phyloP scores from a whole-genome alignment of 2,797 vertebrate species.

The Sebastes wilsoni region DNA sequence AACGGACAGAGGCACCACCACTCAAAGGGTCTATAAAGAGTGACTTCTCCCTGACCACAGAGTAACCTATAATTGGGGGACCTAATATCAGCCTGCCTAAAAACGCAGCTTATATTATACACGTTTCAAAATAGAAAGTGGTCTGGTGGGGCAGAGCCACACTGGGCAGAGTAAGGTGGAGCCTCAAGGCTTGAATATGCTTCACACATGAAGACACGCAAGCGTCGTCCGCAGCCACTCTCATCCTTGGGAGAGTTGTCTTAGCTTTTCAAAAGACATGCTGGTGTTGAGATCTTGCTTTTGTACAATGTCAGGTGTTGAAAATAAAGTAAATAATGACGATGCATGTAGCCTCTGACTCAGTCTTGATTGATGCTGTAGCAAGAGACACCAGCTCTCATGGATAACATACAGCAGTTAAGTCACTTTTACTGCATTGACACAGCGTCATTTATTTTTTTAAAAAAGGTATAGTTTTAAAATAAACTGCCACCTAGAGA shows the following conservation, averaged over 20 bases:
- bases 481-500: background rate
- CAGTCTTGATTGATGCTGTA: background rate
- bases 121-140: constrained; percentile 73
- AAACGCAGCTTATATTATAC: constrained; percentile 70
- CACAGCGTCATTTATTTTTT: background rate
- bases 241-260: background rate
- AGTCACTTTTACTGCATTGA: background rate
- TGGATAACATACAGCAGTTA: background rate
- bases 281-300: background rate
- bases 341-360: background rate
- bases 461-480: background rate
- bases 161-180: constrained; percentile 53
- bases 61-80: constrained; percentile 77
- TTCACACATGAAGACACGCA: constrained; percentile 21
- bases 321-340: background rate
- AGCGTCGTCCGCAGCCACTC: background rate
- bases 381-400: background rate
- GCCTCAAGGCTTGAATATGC: constrained; percentile 24
- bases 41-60: constrained; percentile 75
- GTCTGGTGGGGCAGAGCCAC: constrained; percentile 54
- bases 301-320: constrained; percentile 4
- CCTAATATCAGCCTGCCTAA: constrained; percentile 67
- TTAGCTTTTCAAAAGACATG: background rate
- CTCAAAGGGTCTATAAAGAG: constrained; percentile 61
- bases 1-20: constrained; percentile 24